phyloP scores from a whole-genome alignment of 2,797 vertebrate genomes.

The Poecilia gillii region DNA sequence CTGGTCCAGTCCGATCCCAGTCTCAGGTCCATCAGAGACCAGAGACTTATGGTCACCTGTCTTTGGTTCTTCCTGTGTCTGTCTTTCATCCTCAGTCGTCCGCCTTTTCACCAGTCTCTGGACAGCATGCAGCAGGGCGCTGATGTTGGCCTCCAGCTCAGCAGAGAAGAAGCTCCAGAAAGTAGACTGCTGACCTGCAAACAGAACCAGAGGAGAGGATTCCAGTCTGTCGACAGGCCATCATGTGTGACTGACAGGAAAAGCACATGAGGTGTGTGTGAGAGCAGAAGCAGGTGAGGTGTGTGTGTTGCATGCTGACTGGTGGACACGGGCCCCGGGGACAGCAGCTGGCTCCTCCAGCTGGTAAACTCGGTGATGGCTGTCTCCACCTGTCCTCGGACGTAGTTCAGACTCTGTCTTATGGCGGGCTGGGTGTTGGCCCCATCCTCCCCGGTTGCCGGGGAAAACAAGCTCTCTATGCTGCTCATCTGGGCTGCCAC shows the following conservation, averaged over 20 bases:
- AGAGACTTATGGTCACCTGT: slow-evolving; percentile 63
- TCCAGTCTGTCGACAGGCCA: no score
- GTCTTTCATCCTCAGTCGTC: slow-evolving; percentile 57
- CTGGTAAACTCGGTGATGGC: slow-evolving; percentile 83
- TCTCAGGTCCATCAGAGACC: neutral
- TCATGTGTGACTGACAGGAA: no score
- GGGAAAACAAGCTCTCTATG: slow-evolving; percentile 85
- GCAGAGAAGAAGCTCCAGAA: slow-evolving; percentile 85
- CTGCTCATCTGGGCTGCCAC: slow-evolving; percentile 81
- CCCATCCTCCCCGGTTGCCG: slow-evolving; percentile 63
- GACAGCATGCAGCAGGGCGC: slow-evolving; percentile 85
- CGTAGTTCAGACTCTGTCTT: slow-evolving; percentile 82
- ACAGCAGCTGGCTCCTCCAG: slow-evolving; percentile 88
- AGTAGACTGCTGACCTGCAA: slow-evolving; percentile 54
- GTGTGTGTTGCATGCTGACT: slow-evolving; percentile 55
- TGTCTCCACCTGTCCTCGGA: slow-evolving; percentile 83
- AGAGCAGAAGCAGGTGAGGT: no score
- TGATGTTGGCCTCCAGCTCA: slow-evolving; percentile 88
- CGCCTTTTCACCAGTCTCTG: slow-evolving; percentile 88
- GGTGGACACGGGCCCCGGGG: slow-evolving; percentile 56
- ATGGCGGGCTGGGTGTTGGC: slow-evolving; percentile 76
- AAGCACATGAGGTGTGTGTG: no score
- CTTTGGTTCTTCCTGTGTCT: slow-evolving; percentile 57
- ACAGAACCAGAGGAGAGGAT: neutral
- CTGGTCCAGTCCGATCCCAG: no score